Conservation (phyloP, 2,888 invertebrate species). For the Aromia moschata region DNA sequence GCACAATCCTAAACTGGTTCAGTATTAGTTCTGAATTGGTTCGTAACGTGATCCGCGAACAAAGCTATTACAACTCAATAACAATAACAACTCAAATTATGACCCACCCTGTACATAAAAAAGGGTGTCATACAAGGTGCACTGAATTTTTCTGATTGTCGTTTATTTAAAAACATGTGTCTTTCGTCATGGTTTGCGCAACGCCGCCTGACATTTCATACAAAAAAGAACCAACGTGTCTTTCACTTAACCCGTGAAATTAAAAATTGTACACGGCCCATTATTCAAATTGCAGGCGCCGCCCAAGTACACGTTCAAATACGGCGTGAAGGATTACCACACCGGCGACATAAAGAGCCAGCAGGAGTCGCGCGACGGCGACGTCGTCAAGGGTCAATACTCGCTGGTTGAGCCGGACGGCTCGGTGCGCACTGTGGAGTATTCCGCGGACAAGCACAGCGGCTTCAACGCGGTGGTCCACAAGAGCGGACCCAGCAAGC, state of each 20-base stretch:
- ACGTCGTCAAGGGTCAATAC: slow-evolving; percentile 60
- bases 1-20: too few relatives aligned
- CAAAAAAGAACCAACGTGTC: background rate
- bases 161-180: too few relatives aligned
- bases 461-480: slow-evolving; percentile 61
- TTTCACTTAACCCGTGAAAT: slow-evolving; percentile 12
- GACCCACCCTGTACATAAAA: too few relatives aligned
- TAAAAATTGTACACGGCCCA: slow-evolving; percentile 1
- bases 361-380: slow-evolving; percentile 59
- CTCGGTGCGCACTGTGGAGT: slow-evolving; percentile 59
- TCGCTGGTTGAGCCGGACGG: slow-evolving; percentile 61
- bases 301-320: slow-evolving; percentile 59
- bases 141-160: too few relatives aligned
- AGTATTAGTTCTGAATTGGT: too few relatives aligned
- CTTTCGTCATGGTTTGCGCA: too few relatives aligned
- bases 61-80: too few relatives aligned
- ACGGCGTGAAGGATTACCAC: slow-evolving; percentile 60
- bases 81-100: too few relatives aligned
- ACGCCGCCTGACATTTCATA: background rate
- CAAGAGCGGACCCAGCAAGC: slow-evolving; percentile 43
- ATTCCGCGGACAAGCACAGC: slow-evolving; percentile 59
- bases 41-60: too few relatives aligned
- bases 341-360: slow-evolving; percentile 60
- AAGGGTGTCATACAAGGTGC: too few relatives aligned
- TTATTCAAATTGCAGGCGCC: slow-evolving; percentile 50